Base-by-base conservation (phyloP, 1,140 invertebrate genomes). In the Phocides pigmalion region DNA sequence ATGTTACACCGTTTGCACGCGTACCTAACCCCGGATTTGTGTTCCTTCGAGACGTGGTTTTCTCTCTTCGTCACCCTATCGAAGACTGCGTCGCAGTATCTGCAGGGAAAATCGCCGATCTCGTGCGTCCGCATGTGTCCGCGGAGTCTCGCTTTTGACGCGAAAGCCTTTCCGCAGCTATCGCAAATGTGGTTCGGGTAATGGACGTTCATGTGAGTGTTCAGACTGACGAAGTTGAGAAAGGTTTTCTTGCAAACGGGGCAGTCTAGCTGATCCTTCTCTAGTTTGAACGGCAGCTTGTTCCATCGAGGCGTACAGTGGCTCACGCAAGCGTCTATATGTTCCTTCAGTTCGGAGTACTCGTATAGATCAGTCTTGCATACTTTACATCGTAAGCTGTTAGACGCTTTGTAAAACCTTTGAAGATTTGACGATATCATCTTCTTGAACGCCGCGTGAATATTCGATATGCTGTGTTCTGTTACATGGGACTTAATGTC, bases 101-200 rank as follows among this genome's bases (percentile, higher is more conserved):
- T 58, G 61, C 92, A 93, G 0, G 86, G 76, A 3, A 89, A 84
- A 11, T 62, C 62, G 0, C 82, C 85, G 63, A 76, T 87, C 76
- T 62, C 90, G 66, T 92, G 90, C 0, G 82, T 88, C 8, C 81
- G 47, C 68, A 92, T 92, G 56, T 94, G 93, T 0, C 89, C 91
- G 25, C 92, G 72, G 0, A 94, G 22, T 0, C 92, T 87, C 0
- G 89, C 92, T 54, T 92, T 92, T 0, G 92, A 93, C 0, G 89
- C 74, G 47, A 92, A 93, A 0, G 90, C 90, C 42, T 93, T 94
- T 0, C 92, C 92, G 49, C 93, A 92, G 41, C 70, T 84, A 12
- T 92, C 83, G 46, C 91, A 92, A 1, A 85, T 76, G 56, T 91
- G 87, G 37, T 90, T 89, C 0, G 88, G 86, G 14, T 89, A 87